Evolutionary conservation across 2,797 vertebrate species (phyloP).

Genomic region (Vireo griseus): DNA sequence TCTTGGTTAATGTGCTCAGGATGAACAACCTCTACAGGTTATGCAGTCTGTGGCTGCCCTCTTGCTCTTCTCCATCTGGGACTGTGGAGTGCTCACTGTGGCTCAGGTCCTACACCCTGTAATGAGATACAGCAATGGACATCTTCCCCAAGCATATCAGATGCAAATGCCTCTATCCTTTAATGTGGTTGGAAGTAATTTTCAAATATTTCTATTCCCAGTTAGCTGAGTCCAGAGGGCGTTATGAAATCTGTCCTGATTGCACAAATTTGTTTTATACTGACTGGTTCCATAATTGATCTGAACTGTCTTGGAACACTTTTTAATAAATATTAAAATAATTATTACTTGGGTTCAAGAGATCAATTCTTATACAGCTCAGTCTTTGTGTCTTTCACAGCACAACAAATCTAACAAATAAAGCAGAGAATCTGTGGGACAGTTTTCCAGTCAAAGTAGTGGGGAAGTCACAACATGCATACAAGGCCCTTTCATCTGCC

Average conservation of each 20-base stretch:
- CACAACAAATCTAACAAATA: neutral
- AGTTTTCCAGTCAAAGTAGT: neutral
- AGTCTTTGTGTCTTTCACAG: neutral
- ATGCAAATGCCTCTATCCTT: neutral
- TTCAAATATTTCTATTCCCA: neutral
- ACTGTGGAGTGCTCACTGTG: neutral
- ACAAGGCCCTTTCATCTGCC: neutral
- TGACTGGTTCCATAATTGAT: neutral
- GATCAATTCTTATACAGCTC: neutral
- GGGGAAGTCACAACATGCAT: neutral
- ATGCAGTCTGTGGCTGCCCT: neutral
- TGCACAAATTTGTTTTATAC: neutral
- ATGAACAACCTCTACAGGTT: neutral
- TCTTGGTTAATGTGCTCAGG: neutral
- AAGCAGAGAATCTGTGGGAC: neutral
- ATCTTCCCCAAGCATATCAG: neutral
- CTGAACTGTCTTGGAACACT: neutral
- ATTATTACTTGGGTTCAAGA: neutral
- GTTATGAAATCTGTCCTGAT: neutral
- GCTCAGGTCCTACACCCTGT: neutral
- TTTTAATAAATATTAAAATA: constrained; percentile 1
- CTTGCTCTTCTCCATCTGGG: neutral
- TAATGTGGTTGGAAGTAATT: neutral
- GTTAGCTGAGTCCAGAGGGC: neutral
- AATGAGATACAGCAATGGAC: neutral